Percentiles rank a stretch among this genome's conserved stretches.
Evolutionary conservation across 2,888 invertebrate genomes (phyloP).

Genomic region (Catocala fraxini): DNA sequence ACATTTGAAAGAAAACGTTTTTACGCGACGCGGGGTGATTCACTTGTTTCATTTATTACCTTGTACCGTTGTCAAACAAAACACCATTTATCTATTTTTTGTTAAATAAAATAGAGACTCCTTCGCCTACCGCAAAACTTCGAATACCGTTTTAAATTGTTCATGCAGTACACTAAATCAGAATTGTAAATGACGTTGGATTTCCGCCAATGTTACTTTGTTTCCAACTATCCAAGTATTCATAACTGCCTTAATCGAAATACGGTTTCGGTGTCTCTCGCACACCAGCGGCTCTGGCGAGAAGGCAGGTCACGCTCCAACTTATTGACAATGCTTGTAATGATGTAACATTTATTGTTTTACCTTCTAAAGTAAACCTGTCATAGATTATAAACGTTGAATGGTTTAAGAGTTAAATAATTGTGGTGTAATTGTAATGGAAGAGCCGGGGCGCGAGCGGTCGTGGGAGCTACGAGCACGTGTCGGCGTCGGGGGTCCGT

Average conservation of each 20-base stretch:
- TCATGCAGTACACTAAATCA: constrained; percentile 75
- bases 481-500: constrained; percentile 70
- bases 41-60: constrained; percentile 62
- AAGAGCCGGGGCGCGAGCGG: constrained; percentile 49
- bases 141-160: constrained; percentile 68
- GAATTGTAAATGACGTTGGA: constrained; percentile 80
- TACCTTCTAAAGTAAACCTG: constrained; percentile 47
- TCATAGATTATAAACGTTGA: constrained; percentile 37
- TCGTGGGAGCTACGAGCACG: constrained; percentile 64
- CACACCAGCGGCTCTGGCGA: constrained; percentile 33
- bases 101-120: constrained; percentile 47
- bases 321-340: constrained; percentile 23
- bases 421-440: constrained; percentile 62
- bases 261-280: constrained; percentile 58
- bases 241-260: constrained; percentile 70
- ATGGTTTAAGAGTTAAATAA: constrained; percentile 56
- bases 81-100: constrained; percentile 51
- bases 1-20: constrained; percentile 66
- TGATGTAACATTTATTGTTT: constrained; percentile 43
- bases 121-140: constrained; percentile 53
- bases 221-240: constrained; percentile 70
- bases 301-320: constrained; percentile 24
- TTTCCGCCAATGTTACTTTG: constrained; percentile 80
- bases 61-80: constrained; percentile 60
- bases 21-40: constrained; percentile 60